Evolutionary conservation across 2,113 vertebrate species (phyloP).

Genomic region (Callipepla squamata): DNA sequence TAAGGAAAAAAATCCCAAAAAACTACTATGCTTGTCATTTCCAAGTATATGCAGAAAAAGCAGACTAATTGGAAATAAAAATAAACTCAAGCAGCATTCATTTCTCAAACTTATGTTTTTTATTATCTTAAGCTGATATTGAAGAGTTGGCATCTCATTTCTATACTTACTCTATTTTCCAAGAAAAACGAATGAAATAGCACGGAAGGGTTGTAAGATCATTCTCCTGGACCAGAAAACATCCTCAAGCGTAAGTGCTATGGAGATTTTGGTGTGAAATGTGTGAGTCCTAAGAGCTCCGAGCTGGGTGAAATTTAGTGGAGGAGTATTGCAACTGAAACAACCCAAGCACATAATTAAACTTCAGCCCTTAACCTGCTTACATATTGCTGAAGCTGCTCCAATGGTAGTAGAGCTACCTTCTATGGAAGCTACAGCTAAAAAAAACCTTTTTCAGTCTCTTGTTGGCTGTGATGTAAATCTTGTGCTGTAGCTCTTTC

Average conservation of each 20-base stretch:
- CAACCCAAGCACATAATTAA: neutral
- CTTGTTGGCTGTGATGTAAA: neutral
- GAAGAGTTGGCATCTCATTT: neutral
- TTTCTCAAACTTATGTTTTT: neutral
- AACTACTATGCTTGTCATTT: neutral
- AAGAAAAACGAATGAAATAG: neutral
- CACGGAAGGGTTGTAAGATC: neutral
- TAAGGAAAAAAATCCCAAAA: neutral
- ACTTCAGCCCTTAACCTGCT: neutral
- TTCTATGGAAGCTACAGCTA: neutral
- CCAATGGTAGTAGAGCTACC: neutral
- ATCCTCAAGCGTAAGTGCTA: neutral
- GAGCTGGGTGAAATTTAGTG: neutral
- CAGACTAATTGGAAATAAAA: neutral
- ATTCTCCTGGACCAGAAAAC: neutral
- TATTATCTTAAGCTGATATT: neutral
- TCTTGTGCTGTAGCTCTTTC: too few relatives aligned
- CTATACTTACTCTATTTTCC: neutral
- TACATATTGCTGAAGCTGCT: neutral
- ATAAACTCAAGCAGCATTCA: neutral
- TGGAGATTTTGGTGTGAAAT: neutral
- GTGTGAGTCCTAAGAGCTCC: neutral
- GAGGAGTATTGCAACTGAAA: neutral
- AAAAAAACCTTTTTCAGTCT: neutral
- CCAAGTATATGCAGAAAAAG: neutral